phyloP scores from a whole-genome alignment of 2,888 invertebrate species.

The Hirudinaria manillensis region DNA sequence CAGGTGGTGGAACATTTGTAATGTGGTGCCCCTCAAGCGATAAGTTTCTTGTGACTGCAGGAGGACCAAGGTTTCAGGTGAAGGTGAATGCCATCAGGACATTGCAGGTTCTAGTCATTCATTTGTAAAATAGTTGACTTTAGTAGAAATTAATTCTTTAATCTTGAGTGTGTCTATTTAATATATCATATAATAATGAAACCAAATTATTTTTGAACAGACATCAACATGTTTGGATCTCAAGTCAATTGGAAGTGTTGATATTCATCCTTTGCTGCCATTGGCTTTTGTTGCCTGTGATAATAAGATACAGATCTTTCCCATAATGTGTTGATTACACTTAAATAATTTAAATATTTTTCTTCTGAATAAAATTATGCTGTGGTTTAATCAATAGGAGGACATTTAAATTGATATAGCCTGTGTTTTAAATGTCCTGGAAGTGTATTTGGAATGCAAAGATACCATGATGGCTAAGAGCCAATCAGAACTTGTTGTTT shows the following conservation, averaged over 20 bases:
- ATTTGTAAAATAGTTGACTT: too few relatives aligned
- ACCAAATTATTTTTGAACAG: background rate
- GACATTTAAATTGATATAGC: too few relatives aligned
- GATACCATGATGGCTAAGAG: too few relatives aligned
- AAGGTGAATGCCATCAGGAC: constrained; percentile 62
- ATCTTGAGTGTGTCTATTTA: too few relatives aligned
- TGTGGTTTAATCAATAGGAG: too few relatives aligned
- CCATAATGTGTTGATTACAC: background rate
- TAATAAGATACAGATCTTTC: background rate
- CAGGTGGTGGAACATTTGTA: constrained; percentile 63
- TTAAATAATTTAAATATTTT: too few relatives aligned
- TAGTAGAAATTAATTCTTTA: too few relatives aligned
- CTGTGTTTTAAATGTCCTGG: too few relatives aligned
- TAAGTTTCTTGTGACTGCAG: constrained; percentile 64
- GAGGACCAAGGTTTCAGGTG: constrained; percentile 63
- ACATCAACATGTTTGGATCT: background rate
- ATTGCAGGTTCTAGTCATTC: constrained; percentile 54
- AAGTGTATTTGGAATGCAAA: too few relatives aligned
- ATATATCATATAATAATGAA: too few relatives aligned
- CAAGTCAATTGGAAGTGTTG: background rate
- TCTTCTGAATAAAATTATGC: too few relatives aligned
- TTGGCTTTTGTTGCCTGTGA: background rate
- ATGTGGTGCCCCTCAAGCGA: constrained; percentile 63
- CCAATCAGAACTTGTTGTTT: too few relatives aligned
- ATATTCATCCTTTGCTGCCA: background rate